Conservation (phyloP, 1,140 invertebrate species). For the Camponotus floridanus region DNA sequence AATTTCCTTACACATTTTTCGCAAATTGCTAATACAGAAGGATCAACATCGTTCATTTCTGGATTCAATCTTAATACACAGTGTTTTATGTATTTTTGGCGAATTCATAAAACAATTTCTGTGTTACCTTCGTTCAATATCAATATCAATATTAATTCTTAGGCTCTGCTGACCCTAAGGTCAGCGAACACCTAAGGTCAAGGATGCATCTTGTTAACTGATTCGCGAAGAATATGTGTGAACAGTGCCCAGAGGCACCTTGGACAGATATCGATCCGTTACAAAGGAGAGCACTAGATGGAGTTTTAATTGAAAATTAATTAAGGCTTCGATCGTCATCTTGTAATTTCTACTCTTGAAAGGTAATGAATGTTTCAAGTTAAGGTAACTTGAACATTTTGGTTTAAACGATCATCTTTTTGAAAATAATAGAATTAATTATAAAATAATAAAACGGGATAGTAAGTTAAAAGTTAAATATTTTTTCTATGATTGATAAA, state of each 20-base stretch:
- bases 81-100: slow-evolving; percentile 13
- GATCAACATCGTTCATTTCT: neutral
- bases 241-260: neutral
- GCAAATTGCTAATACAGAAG: neutral
- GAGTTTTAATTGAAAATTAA: slow-evolving; percentile 61
- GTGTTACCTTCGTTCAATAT: neutral
- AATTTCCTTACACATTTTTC: slow-evolving; percentile 9
- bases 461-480: neutral
- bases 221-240: slow-evolving; percentile 32
- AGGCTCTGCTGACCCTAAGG: slow-evolving; percentile 15
- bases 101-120: neutral
- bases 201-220: neutral
- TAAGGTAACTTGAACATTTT: neutral
- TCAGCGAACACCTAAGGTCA: slow-evolving; percentile 6
- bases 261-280: slow-evolving; percentile 41
- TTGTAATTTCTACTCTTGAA: slow-evolving; percentile 15
- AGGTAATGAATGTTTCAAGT: slow-evolving; percentile 14
- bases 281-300: slow-evolving; percentile 13
- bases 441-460: neutral
- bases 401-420: slow-evolving; percentile 17
- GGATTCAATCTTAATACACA: slow-evolving; percentile 10
- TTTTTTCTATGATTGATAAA: neutral
- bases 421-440: neutral
- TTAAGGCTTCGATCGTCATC: slow-evolving; percentile 35
- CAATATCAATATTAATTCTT: slow-evolving; percentile 49